Percentiles rank a stretch among this genome's conserved stretches.
Evolutionary conservation across 2,113 vertebrate genomes (phyloP).

Genomic region (Corynorhinus townsendii): DNA sequence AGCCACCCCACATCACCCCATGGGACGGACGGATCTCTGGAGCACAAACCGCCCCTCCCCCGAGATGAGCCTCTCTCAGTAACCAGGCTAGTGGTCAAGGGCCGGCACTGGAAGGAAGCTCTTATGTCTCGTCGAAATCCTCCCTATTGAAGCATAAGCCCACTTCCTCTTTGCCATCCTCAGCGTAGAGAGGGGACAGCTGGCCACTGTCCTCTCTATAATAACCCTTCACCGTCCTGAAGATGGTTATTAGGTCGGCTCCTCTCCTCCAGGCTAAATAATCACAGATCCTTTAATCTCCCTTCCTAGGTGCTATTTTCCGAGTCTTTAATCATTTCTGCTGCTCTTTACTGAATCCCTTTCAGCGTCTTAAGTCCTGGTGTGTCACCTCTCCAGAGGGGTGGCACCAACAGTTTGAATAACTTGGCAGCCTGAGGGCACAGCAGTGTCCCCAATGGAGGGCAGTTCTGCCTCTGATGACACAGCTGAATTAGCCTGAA

Average conservation of each 20-base stretch:
- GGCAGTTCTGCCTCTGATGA: background rate
- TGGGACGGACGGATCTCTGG: background rate
- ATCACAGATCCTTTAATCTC: conserved; percentile 68
- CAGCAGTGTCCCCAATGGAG: background rate
- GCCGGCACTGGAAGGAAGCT: background rate
- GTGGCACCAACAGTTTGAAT: background rate
- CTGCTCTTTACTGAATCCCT: conserved; percentile 51
- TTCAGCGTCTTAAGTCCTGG: conserved; percentile 14
- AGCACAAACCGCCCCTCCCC: background rate
- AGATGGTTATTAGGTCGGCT: conserved; percentile 53
- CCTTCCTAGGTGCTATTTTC: conserved; percentile 60
- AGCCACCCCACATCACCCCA: accelerated
- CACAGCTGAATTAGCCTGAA: background rate
- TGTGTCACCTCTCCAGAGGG: background rate
- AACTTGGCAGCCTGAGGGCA: background rate
- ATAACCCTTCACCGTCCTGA: conserved; percentile 59
- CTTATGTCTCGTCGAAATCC: conserved; percentile 2
- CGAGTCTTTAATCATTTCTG: conserved; percentile 58
- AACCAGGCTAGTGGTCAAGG: background rate
- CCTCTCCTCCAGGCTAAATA: conserved; percentile 48
- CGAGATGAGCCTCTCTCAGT: background rate
- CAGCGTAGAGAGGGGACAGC: conserved; percentile 52
- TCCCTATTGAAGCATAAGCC: conserved; percentile 48
- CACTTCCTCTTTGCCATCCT: conserved; percentile 35
- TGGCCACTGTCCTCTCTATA: conserved; percentile 37